phyloP scores from a whole-genome alignment of 2,888 invertebrate species.

The Alitta virens region DNA sequence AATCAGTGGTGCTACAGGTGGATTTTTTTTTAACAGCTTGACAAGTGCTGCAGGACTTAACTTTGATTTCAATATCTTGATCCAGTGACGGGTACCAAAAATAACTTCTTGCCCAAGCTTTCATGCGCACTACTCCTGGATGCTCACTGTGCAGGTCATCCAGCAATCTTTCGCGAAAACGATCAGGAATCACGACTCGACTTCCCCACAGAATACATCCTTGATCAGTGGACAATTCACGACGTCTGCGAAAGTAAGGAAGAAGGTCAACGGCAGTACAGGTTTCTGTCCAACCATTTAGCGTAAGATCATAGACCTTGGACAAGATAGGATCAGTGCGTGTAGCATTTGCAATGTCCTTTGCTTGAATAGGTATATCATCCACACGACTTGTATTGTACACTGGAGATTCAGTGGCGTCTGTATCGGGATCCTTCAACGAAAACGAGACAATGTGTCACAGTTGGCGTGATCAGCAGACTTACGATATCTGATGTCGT shows the following conservation, averaged over 20 bases:
- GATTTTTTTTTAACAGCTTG: constrained; percentile 14
- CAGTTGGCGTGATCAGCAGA: not conserved
- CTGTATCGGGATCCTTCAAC: not conserved
- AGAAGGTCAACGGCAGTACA: too few relatives aligned
- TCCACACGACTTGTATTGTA: not conserved
- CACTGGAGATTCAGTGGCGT: not conserved
- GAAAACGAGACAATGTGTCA: not conserved
- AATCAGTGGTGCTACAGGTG: constrained; percentile 31
- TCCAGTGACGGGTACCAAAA: constrained; percentile 33
- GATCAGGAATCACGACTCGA: constrained; percentile 28
- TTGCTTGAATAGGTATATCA: not conserved
- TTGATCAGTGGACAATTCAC: constrained; percentile 21
- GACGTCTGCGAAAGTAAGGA: not conserved
- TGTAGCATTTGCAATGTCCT: not conserved
- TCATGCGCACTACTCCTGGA: constrained; percentile 31
- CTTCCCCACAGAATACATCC: constrained; percentile 24
- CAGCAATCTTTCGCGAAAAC: constrained; percentile 18
- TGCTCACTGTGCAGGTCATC: constrained; percentile 27
- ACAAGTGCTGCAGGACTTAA: constrained; percentile 15
- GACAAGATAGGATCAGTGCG: not conserved
- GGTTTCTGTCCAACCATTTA: not conserved
- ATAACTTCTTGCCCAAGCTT: constrained; percentile 27
- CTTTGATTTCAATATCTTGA: constrained; percentile 19
- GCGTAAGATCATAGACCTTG: not conserved
- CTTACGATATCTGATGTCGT: not conserved